Percentiles rank a stretch among this genome's conserved stretches.
Conservation (phyloP, 2,888 invertebrate genomes). For the Acronicta alni region DNA sequence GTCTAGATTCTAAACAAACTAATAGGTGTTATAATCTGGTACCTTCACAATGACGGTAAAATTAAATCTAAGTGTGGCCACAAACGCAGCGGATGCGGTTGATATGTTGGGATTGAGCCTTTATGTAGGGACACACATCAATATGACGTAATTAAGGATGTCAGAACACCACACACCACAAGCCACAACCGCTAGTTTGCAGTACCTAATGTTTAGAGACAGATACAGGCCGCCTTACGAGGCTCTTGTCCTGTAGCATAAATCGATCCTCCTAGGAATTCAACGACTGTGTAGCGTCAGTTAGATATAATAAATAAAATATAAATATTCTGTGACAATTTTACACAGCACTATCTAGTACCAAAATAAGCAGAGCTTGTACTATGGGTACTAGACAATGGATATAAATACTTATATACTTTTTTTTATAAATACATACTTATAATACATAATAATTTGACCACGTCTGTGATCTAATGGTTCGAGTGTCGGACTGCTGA, state of each 20-base stretch:
- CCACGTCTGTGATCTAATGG: too few relatives aligned
- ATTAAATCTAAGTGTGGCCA: constrained; percentile 50
- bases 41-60: constrained; percentile 37
- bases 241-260: not conserved
- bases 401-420: too few relatives aligned
- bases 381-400: too few relatives aligned
- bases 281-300: not conserved
- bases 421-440: too few relatives aligned
- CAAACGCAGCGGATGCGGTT: constrained; percentile 20
- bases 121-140: constrained; percentile 7
- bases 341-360: too few relatives aligned
- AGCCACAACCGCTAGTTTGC: constrained; percentile 16
- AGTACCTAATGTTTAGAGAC: constrained; percentile 9
- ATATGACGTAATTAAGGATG: constrained; percentile 26
- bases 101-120: not conserved
- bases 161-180: constrained; percentile 15
- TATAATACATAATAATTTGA: too few relatives aligned
- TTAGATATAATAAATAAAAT: not conserved
- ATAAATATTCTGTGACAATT: too few relatives aligned
- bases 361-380: too few relatives aligned
- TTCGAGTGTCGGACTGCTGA: too few relatives aligned
- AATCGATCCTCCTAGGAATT: not conserved
- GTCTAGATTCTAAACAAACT: constrained; percentile 49
- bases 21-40: constrained; percentile 45
- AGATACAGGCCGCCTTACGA: constrained; percentile 6